Evolutionary conservation across 2,888 invertebrate genomes (phyloP), one percentile per base, ranked within the genome.

Genomic region (Eupithecia insigniata): DNA sequence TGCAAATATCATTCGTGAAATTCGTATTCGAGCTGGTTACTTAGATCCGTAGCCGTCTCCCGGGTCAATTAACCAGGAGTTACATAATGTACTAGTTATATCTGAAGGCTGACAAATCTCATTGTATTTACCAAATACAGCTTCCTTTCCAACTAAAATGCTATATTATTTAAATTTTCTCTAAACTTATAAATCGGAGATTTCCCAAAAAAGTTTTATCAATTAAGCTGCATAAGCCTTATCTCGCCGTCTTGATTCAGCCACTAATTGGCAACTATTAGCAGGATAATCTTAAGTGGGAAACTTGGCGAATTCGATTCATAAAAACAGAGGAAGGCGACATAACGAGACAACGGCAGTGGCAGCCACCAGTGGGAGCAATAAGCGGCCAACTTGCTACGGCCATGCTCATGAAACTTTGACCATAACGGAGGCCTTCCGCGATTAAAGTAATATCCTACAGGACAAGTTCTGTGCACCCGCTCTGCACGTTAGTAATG

Each of bases 401-500:
- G 68, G 71, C 74, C 62, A 62, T 71, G 69, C 71, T 69, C 71
- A 71, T 76, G 80, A 85, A 90, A 90, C 87, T 90, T 90, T 79
- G 85, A 81, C 88, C 86, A 87, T 90, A 88, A 89, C 87, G 82
- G 83, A 82, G 87, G 87, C 87, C 86, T 88, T 85, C 80, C 76
- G 80, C 89, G 89, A 89, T 89, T 90, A 90, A 89, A 90, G 89
- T 90, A 89, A 90, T 90, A 88, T 85, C 87, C 83, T 79, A 81
- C 80, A 79, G 81, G 84, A 83, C 83, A 83, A 88, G 84, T 85
- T 89, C 80, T 81, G 75, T 85, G 83, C 85, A 84, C 79, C 82
- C 76, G 79, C 77, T 69, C 82, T 55, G 55, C 78, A 71, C 76
- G 74, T 75, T 77, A 74, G 82, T 85, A 86, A 87, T 87, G 84